These are phyloP conservation scores for Pyrocephalus nanus DNA, from an alignment of 2,797 vertebrate genomes.

Conservation along the genomic window DNA sequence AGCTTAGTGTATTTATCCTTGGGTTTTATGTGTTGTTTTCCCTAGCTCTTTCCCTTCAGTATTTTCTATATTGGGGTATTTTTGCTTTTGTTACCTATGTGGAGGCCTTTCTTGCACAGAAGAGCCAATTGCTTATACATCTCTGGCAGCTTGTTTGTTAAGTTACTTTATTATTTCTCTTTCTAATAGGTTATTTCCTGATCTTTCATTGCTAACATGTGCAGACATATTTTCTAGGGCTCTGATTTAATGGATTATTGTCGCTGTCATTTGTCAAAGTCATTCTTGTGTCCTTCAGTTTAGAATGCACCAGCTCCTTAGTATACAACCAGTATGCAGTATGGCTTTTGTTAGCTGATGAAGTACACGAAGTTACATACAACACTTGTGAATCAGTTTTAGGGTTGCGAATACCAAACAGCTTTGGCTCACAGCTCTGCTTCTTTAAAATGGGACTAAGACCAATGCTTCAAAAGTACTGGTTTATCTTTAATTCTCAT, in stretches of 20 bases:
- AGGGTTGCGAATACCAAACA: background rate
- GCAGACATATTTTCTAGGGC: background rate
- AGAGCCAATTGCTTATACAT: background rate
- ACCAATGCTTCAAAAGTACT: background rate
- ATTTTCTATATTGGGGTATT: background rate
- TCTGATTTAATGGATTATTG: background rate
- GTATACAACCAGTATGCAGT: background rate
- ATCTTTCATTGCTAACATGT: background rate
- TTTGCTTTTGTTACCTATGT: background rate
- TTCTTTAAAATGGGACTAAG: background rate
- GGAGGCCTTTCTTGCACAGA: background rate
- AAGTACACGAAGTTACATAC: background rate
- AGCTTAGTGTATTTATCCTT: background rate
- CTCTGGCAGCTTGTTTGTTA: background rate
- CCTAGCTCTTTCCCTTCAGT: background rate
- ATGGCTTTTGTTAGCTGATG: background rate
- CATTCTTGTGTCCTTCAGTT: background rate
- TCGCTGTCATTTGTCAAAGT: background rate
- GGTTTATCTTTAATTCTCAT: background rate
- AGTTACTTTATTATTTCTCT: background rate
- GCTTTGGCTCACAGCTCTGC: background rate
- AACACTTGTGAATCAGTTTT: background rate
- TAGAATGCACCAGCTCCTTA: background rate
- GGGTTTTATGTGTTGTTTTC: background rate
- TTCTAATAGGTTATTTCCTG: background rate